Percentiles rank a stretch among this genome's conserved stretches.
phyloP scores from a whole-genome alignment of 2,888 invertebrate species.

The Leptura quadrifasciata region DNA sequence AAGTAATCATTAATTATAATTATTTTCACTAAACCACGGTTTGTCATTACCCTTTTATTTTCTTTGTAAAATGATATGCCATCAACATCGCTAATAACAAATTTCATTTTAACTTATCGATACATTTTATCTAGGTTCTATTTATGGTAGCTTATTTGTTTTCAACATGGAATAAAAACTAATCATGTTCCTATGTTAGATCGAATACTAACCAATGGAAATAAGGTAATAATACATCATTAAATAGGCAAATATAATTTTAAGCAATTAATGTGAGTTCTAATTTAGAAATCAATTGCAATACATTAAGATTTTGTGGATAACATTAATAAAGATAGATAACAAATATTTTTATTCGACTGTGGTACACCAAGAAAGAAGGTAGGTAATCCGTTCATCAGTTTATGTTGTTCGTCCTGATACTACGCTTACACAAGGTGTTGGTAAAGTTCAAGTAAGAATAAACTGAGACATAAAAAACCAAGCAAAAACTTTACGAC shows the following conservation, averaged over 20 bases:
- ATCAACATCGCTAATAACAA: constrained; percentile 1
- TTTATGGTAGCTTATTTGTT: not conserved
- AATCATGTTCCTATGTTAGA: not conserved
- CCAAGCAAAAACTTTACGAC: too few relatives aligned
- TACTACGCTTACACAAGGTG: too few relatives aligned
- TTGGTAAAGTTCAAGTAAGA: too few relatives aligned
- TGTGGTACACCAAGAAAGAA: too few relatives aligned
- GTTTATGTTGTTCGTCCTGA: too few relatives aligned
- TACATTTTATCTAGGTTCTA: constrained; percentile 3
- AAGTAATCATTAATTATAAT: not conserved
- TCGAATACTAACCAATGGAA: too few relatives aligned
- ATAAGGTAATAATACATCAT: not conserved
- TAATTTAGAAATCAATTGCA: not conserved
- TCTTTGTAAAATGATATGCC: not conserved
- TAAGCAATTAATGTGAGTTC: not conserved
- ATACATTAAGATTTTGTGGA: not conserved
- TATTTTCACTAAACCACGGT: not conserved
- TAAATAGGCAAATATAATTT: not conserved
- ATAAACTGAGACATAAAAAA: too few relatives aligned
- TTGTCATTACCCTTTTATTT: constrained; percentile 6
- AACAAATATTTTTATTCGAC: too few relatives aligned
- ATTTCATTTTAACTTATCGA: constrained; percentile 7
- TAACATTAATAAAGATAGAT: too few relatives aligned
- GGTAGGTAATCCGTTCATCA: too few relatives aligned
- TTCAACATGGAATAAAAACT: not conserved